Conservation (phyloP, 2,113 vertebrate genomes). For the Bubo blakistoni region DNA sequence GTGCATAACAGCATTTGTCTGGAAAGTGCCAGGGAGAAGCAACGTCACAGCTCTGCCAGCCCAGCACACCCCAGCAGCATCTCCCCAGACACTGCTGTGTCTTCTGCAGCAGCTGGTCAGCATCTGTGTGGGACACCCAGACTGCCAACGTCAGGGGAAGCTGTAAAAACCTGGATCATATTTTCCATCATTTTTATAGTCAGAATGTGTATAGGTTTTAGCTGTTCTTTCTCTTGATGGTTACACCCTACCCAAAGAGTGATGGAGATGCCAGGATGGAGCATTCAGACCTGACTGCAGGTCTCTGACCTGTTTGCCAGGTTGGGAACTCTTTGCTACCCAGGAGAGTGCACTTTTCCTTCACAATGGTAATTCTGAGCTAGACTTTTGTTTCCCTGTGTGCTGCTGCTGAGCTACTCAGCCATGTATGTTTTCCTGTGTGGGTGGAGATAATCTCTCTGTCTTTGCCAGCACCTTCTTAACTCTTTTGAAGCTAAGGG, state of each 20-base stretch:
- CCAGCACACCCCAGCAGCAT: background rate
- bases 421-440: conserved; percentile 18
- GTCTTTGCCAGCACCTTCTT: conserved; percentile 36
- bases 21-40: background rate
- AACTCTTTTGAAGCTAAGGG: conserved; percentile 55
- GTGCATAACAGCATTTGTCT: background rate
- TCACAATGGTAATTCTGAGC: background rate
- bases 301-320: background rate
- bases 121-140: background rate
- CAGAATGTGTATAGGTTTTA: background rate
- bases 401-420: background rate
- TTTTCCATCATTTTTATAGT: background rate
- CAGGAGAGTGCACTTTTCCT: background rate
- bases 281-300: background rate
- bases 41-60: background rate
- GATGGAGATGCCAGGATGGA: background rate
- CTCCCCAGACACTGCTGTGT: background rate
- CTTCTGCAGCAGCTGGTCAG: background rate
- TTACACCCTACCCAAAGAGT: background rate
- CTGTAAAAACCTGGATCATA: background rate
- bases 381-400: conserved; percentile 3
- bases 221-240: background rate
- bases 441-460: conserved; percentile 58
- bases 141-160: background rate
- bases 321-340: background rate